phyloP scores from a whole-genome alignment of 2,888 invertebrate species.

The Drosophila paracracens region DNA sequence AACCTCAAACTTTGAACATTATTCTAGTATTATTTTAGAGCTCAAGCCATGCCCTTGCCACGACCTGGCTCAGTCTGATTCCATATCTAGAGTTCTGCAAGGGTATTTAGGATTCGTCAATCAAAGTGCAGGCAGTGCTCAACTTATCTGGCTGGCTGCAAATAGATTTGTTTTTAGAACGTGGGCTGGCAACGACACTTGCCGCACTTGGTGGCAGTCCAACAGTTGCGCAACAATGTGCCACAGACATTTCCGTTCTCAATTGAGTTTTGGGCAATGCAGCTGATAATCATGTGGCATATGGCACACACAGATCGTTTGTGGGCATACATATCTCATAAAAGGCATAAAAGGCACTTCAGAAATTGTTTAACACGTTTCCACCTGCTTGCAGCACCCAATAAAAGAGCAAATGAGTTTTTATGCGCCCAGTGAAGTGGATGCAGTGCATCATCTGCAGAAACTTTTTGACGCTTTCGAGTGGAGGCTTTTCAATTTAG shows the following conservation, averaged over 20 bases:
- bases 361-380: constrained; percentile 16
- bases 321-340: constrained; percentile 14
- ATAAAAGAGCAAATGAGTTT: constrained; percentile 8
- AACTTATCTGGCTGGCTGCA: constrained; percentile 37
- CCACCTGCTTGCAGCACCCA: constrained; percentile 38
- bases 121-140: background rate
- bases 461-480: constrained; percentile 53
- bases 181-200: constrained; percentile 46
- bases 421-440: background rate
- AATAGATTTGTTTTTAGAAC: constrained; percentile 47
- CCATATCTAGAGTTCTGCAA: background rate
- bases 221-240: constrained; percentile 54
- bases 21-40: background rate
- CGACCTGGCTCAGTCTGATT: background rate
- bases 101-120: constrained; percentile 15
- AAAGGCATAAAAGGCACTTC: constrained; percentile 19
- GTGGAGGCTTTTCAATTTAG: constrained; percentile 46
- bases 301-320: constrained; percentile 16
- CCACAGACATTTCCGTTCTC: constrained; percentile 69
- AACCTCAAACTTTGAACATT: background rate
- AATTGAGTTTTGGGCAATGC: constrained; percentile 57
- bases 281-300: constrained; percentile 30
- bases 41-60: background rate
- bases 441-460: constrained; percentile 28
- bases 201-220: constrained; percentile 32